A percentile compares a stretch with the other conserved stretches of the same genome.
Evolutionary conservation across 2,113 vertebrate genomes (phyloP).

Genomic region (Coptodon bakossiorum): DNA sequence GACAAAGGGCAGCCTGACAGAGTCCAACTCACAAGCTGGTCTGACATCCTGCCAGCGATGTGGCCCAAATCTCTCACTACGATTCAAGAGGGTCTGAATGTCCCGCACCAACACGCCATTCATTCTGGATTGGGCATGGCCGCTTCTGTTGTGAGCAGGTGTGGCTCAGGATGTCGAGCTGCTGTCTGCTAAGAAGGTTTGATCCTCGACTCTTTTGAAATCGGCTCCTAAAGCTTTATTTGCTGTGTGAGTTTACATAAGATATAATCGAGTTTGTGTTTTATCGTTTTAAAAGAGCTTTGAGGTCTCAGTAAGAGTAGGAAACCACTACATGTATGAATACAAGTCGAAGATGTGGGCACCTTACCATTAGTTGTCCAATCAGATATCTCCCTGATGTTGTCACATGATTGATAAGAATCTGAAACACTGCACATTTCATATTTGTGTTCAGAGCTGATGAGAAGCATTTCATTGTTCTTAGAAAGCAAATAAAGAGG

Average conservation of each 20-base stretch:
- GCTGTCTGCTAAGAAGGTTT: not conserved
- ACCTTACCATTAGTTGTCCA: not conserved
- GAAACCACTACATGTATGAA: not conserved
- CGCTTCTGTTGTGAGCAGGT: not conserved
- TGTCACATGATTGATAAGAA: not conserved
- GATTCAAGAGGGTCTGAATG: not conserved
- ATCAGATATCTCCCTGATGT: not conserved
- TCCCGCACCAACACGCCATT: not conserved
- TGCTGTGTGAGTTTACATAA: fast-evolving
- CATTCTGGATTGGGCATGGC: not conserved
- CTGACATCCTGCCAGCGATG: not conserved
- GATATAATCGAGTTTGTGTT: not conserved
- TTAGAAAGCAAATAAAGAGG: not conserved
- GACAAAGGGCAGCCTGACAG: not conserved
- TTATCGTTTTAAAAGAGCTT: not conserved
- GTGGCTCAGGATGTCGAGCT: fast-evolving
- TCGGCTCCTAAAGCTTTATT: not conserved
- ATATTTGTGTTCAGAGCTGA: not conserved
- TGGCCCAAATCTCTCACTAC: not conserved
- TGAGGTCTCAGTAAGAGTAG: not conserved
- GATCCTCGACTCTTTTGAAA: not conserved
- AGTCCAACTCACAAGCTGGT: not conserved
- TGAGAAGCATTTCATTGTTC: not conserved
- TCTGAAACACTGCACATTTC: not conserved
- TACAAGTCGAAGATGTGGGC: not conserved